Conservation (phyloP, 2,888 invertebrate genomes). For the Beris chalybata region DNA sequence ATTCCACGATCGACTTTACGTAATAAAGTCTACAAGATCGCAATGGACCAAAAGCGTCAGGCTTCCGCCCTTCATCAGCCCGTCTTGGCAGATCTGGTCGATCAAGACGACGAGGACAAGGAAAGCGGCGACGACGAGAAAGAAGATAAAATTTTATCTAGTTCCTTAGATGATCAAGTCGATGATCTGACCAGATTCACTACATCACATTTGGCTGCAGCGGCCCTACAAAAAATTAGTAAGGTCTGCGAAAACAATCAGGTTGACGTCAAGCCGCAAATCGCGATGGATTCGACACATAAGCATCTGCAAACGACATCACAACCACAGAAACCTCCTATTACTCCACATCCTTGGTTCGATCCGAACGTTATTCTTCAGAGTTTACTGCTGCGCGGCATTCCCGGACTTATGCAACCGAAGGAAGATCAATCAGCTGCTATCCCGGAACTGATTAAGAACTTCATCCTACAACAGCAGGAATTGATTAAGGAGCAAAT, state of each 20-base stretch:
- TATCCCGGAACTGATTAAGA: constrained; percentile 50
- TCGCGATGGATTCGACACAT: constrained; percentile 29
- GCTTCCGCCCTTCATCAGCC: constrained; percentile 50
- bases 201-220: constrained; percentile 50
- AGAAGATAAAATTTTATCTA: constrained; percentile 57
- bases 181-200: constrained; percentile 64
- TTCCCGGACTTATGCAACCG: constrained; percentile 37
- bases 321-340: constrained; percentile 43
- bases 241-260: constrained; percentile 43
- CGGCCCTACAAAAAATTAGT: constrained; percentile 39
- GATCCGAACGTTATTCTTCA: constrained; percentile 51
- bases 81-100: constrained; percentile 43
- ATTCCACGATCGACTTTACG: constrained; percentile 95
- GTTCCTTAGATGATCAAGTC: constrained; percentile 40
- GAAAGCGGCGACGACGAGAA: constrained; percentile 59
- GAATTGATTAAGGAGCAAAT: constrained; percentile 39
- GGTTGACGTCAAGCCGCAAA: constrained; percentile 31
- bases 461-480: constrained; percentile 47
- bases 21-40: constrained; percentile 90
- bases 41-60: constrained; percentile 71
- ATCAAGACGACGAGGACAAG: constrained; percentile 58
- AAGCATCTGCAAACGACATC: constrained; percentile 41
- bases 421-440: constrained; percentile 46
- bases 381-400: constrained; percentile 46
- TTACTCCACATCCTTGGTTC: constrained; percentile 44